Base-by-base conservation (phyloP, 2,113 vertebrate species). In the Gallinago jamesoni region DNA sequence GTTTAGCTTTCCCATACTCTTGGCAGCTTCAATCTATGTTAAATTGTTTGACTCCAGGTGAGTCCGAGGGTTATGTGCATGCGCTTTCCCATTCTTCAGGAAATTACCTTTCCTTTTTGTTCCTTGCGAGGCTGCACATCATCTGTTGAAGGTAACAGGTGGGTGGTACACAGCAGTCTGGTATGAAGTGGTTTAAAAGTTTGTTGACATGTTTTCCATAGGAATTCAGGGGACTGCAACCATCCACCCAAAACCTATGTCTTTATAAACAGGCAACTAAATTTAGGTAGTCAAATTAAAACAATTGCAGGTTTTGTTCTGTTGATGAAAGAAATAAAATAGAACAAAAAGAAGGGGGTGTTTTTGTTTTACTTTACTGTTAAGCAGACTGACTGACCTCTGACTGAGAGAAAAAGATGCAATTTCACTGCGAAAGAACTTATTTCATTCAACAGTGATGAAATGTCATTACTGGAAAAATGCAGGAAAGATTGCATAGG, bases 391-490 rank as follows among this genome's bases (percentile, higher is more conserved):
- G 55, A 16, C 69, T 96, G 74, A 88, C 76, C 85, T 94, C 52
- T 68, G 25, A 25, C 69, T n/a, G 28, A 78, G 72, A 81, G 41
- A 62, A 83, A 85, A 93, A 78, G 81, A 89, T 80, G 81, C 63
- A 87, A 75, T 96, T 97, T 95, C 72, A 50, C 70, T 82, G 88
- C 3, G 6, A 75, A 90, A 81, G 27, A 94, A 39, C 21, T 89
- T 75, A 84, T 60, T 97, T 94, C n/a, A 80, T 87, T 89, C 63
- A 62, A 18, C 86, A 95, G 87, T 52, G 60, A 87, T 96, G 92
- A 96, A 94, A 97, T 97, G 85, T 92, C 96, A 91, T 91, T 82
- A 84, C 85, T 88, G 43, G 47, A 41, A 82, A 95, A 69, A 87
- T 53, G 81, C 83, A 88, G 79, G 77, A 69, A 72, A 70, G 84